Conservation (phyloP, 2,888 invertebrate species). For the Deroplatys truncata region DNA sequence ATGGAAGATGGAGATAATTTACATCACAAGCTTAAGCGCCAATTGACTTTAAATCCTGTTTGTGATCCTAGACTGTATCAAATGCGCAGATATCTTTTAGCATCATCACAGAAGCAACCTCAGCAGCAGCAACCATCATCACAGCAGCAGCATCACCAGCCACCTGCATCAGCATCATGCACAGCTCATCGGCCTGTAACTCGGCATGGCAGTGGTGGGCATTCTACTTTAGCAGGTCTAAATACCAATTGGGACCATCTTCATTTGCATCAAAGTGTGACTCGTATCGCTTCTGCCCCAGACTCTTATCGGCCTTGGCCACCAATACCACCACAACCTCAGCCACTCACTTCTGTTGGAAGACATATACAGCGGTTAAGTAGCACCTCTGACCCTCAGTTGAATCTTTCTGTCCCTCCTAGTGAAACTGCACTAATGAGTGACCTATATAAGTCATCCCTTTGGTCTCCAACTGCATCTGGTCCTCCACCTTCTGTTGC, state of each 20-base stretch:
- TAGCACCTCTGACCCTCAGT: constrained; percentile 60
- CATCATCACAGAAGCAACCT: constrained; percentile 34
- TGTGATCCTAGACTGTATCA: constrained; percentile 68
- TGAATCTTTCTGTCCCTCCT: constrained; percentile 51
- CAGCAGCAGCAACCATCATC: constrained; percentile 33
- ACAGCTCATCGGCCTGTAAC: constrained; percentile 32
- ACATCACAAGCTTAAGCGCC: constrained; percentile 74
- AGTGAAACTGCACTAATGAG: constrained; percentile 22
- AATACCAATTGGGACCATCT: constrained; percentile 37
- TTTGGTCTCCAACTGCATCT: constrained; percentile 34
- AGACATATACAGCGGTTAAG: constrained; percentile 48
- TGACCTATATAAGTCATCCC: constrained; percentile 30
- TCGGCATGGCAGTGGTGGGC: constrained; percentile 23
- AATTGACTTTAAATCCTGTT: constrained; percentile 75
- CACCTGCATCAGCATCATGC: constrained; percentile 31
- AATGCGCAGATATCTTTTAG: constrained; percentile 37
- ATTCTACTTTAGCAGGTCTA: background rate
- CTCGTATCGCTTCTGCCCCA: constrained; percentile 71
- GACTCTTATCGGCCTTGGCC: constrained; percentile 55
- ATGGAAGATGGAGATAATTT: constrained; percentile 50
- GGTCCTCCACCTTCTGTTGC: constrained; percentile 40
- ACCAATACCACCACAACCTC: constrained; percentile 25
- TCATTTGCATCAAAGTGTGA: constrained; percentile 54
- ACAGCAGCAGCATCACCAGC: constrained; percentile 30
- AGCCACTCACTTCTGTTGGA: constrained; percentile 36